Evolutionary conservation across 2,888 invertebrate species (phyloP).

Genomic region (Dendrolimus pini): DNA sequence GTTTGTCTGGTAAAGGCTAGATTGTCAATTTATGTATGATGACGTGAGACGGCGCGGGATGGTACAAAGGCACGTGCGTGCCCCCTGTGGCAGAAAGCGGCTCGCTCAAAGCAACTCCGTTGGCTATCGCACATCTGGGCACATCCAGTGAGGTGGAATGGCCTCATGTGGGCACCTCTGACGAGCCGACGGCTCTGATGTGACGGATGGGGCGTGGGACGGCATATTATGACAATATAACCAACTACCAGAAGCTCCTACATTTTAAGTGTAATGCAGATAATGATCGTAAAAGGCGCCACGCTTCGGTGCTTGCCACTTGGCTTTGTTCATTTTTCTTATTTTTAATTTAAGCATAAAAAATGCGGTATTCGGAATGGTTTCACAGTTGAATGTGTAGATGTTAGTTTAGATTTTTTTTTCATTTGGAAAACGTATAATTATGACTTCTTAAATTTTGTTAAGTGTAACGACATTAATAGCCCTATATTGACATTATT

Average conservation of each 20-base stretch:
- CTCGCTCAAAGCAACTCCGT: conserved; percentile 45
- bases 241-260: conserved; percentile 43
- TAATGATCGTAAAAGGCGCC: conserved; percentile 34
- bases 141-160: conserved; percentile 64
- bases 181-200: conserved; percentile 52
- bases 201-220: conserved; percentile 55
- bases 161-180: conserved; percentile 65
- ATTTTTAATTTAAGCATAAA: background rate
- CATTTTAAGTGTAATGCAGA: conserved; percentile 24
- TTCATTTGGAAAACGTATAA: too few species aligned
- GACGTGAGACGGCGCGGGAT: conserved; percentile 56
- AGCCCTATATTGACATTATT: too few species aligned
- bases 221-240: conserved; percentile 49
- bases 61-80: conserved; percentile 68
- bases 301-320: conserved; percentile 28
- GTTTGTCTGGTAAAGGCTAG: conserved; percentile 39
- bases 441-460: too few species aligned
- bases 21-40: conserved; percentile 60
- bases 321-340: conserved; percentile 7
- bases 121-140: conserved; percentile 49
- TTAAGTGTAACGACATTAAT: too few species aligned
- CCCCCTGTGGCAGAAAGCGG: conserved; percentile 49
- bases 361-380: background rate
- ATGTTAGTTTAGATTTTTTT: too few species aligned
- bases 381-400: background rate